phyloP scores from a whole-genome alignment of 2,113 vertebrate species.

The Microtus pennsylvanicus region DNA sequence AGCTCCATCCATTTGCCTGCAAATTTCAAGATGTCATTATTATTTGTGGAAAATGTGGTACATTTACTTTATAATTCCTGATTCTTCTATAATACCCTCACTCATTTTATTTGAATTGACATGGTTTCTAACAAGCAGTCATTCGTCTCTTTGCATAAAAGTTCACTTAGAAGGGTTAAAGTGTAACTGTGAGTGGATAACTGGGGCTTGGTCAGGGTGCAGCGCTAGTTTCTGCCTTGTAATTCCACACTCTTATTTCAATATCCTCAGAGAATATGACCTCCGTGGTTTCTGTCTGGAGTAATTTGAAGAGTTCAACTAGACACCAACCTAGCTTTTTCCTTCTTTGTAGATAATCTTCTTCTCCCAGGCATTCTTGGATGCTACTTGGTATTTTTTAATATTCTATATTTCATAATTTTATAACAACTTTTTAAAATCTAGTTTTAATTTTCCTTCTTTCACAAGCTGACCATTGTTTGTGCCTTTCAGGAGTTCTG shows the following conservation, averaged over 20 bases:
- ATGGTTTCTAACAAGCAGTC: not conserved
- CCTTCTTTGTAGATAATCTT: not conserved
- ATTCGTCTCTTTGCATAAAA: not conserved
- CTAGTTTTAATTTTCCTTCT: not conserved
- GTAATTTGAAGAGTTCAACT: not conserved
- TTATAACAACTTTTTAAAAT: not conserved
- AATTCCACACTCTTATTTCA: not conserved
- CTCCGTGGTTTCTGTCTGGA: not conserved
- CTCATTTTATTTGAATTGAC: not conserved
- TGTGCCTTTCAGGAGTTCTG: not conserved
- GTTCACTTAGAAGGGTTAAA: not conserved
- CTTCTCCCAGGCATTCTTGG: not conserved
- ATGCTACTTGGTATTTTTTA: not conserved
- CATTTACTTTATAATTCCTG: not conserved
- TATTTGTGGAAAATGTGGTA: too few relatives aligned
- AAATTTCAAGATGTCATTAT: too few relatives aligned
- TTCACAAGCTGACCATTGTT: not conserved
- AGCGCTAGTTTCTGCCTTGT: not conserved
- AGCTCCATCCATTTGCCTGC: too few relatives aligned
- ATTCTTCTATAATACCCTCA: not conserved
- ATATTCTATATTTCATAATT: not conserved
- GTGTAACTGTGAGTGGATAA: not conserved
- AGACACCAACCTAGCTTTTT: not conserved
- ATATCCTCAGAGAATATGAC: not conserved
- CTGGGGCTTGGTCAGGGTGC: not conserved